Conservation (phyloP, 64 coral and sea anemone genomes). For the Astreopora myriophthalma region DNA sequence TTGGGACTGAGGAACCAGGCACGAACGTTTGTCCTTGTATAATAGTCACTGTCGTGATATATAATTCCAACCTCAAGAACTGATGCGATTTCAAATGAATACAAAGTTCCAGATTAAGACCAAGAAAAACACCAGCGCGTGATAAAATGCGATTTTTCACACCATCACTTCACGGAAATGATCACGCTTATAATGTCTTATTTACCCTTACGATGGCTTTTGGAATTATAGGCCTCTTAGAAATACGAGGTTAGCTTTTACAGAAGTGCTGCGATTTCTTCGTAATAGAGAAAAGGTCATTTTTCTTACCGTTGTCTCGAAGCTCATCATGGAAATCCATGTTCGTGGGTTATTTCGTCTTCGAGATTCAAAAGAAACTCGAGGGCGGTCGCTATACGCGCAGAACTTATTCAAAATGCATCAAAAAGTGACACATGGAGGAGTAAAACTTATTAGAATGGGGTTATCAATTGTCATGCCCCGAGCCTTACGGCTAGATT, state of each 20-base stretch:
- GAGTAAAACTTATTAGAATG: conserved; percentile 27
- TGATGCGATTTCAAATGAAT: too few species aligned
- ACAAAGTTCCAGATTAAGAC: too few species aligned
- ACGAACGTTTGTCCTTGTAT: not conserved
- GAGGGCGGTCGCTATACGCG: not conserved
- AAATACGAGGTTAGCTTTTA: too few species aligned
- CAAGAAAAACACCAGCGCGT: too few species aligned
- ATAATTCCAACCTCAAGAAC: too few species aligned
- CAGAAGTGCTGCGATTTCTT: not conserved
- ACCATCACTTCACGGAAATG: not conserved
- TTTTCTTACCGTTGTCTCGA: not conserved
- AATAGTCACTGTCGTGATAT: too few species aligned
- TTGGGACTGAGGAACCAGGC: not conserved
- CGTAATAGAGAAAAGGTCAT: not conserved
- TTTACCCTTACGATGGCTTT: too few species aligned
- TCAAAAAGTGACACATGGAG: not conserved
- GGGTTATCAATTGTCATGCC: not conserved
- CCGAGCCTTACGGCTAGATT: not conserved
- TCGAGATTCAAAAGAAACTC: not conserved
- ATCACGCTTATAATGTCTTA: not conserved
- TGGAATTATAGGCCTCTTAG: too few species aligned
- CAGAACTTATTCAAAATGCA: conserved; percentile 16
- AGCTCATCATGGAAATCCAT: conserved; percentile 5
- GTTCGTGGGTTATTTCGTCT: not conserved
- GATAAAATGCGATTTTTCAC: too few species aligned